These are phyloP conservation scores for Scatophagus argus DNA, from an alignment of 2,113 vertebrate species.

Conservation along the genomic window DNA sequence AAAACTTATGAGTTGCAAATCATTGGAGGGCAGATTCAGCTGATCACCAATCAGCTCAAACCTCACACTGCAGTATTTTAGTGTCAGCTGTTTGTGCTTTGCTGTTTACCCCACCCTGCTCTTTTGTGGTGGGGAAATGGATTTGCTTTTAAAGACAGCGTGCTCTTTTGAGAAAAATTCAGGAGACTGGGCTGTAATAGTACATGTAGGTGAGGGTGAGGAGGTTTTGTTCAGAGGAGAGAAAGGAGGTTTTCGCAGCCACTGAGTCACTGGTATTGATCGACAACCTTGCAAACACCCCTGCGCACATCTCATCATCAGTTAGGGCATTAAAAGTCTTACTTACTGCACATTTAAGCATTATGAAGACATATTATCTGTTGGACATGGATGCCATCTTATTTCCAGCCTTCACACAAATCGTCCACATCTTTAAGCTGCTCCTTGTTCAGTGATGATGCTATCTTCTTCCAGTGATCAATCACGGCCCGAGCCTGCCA, in stretches of 20 bases:
- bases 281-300: conserved; percentile 22
- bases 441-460: conserved; percentile 37
- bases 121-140: conserved; percentile 59
- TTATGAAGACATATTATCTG: conserved; percentile 4
- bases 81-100: conserved; percentile 41
- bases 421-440: conserved; percentile 38
- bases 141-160: conserved; percentile 66
- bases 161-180: conserved; percentile 46
- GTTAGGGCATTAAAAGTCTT: conserved; percentile 32
- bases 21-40: not conserved
- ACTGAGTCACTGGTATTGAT: conserved; percentile 53
- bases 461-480: conserved; percentile 70
- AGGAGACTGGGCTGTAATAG: conserved; percentile 24
- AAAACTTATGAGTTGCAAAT: not conserved
- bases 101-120: conserved; percentile 37
- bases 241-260: conserved; percentile 43
- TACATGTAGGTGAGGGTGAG: conserved; percentile 28
- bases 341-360: conserved; percentile 33
- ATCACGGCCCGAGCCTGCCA: conserved; percentile 59
- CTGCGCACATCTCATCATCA: conserved; percentile 34
- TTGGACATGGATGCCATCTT: conserved; percentile 16
- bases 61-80: conserved; percentile 22
- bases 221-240: conserved; percentile 54
- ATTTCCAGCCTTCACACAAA: conserved; percentile 43
- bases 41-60: conserved; percentile 49